A percentile compares a stretch with the other conserved stretches of the same genome.
These are phyloP conservation scores for Taurulus bubalis DNA, from an alignment of 2,113 vertebrate genomes.

Conservation along the genomic window DNA sequence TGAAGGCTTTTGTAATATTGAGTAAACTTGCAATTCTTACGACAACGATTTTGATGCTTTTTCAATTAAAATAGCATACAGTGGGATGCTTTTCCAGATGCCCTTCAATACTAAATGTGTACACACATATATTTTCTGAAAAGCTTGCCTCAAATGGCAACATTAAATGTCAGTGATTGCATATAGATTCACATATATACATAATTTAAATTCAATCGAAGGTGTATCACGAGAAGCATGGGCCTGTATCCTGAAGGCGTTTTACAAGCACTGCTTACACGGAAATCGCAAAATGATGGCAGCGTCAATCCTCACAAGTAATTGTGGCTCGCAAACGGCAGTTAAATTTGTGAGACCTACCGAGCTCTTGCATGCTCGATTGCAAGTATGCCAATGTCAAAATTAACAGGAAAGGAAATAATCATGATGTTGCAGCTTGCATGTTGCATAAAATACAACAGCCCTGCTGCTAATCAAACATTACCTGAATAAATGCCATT, in stretches of 20 bases:
- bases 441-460: not conserved
- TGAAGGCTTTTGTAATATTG: not conserved
- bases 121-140: not conserved
- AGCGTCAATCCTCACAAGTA: not conserved
- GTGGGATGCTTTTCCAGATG: not conserved
- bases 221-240: not conserved
- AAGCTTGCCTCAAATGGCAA: not conserved
- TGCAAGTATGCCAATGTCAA: not conserved
- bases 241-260: not conserved
- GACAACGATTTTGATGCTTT: not conserved
- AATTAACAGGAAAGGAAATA: not conserved
- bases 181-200: not conserved
- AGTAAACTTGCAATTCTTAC: not conserved
- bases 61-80: not conserved
- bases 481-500: not conserved
- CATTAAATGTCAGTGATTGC: not conserved
- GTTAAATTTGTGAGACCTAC: not conserved
- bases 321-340: not conserved
- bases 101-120: not conserved
- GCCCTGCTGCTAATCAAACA: not conserved
- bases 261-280: not conserved
- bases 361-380: not conserved
- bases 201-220: not conserved
- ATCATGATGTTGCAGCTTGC: not conserved
- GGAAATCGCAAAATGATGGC: not conserved